Conservation (phyloP, 2,888 invertebrate species). For the Eupithecia pulchellata region DNA sequence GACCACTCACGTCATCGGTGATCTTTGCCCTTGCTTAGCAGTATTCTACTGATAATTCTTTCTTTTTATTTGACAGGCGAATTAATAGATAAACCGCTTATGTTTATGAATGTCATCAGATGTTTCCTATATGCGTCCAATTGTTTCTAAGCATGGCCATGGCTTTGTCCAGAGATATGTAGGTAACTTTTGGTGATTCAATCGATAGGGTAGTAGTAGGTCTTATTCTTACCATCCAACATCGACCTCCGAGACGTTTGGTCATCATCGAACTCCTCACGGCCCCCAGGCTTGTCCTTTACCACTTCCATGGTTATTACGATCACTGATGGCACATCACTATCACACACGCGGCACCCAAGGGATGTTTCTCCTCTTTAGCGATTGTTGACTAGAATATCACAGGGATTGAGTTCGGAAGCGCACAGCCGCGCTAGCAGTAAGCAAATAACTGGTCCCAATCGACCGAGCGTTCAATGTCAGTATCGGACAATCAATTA, state of each 20-base stretch:
- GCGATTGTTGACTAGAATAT: slow-evolving; percentile 3
- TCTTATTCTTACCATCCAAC: slow-evolving; percentile 75
- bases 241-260: slow-evolving; percentile 76
- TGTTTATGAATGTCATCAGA: slow-evolving; percentile 2
- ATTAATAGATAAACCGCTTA: not conserved
- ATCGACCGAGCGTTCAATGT: slow-evolving; percentile 79
- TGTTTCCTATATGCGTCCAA: not conserved
- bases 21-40: slow-evolving; percentile 49
- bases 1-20: slow-evolving; percentile 46
- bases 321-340: slow-evolving; percentile 59
- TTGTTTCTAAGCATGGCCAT: not conserved
- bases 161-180: not conserved
- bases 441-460: slow-evolving; percentile 76
- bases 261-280: slow-evolving; percentile 74
- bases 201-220: slow-evolving; percentile 23
- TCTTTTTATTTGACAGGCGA: not conserved
- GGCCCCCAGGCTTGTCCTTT: slow-evolving; percentile 64
- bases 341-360: slow-evolving; percentile 56
- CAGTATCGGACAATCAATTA: slow-evolving; percentile 83
- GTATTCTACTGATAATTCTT: slow-evolving; percentile 26
- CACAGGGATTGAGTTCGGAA: slow-evolving; percentile 43
- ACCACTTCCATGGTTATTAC: slow-evolving; percentile 69
- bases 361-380: slow-evolving; percentile 46
- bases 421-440: slow-evolving; percentile 70
- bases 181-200: not conserved